A percentile compares a stretch with the other conserved stretches of the same genome.
phyloP scores from a whole-genome alignment of 1,140 invertebrate species.

The Drosophila sp. region DNA sequence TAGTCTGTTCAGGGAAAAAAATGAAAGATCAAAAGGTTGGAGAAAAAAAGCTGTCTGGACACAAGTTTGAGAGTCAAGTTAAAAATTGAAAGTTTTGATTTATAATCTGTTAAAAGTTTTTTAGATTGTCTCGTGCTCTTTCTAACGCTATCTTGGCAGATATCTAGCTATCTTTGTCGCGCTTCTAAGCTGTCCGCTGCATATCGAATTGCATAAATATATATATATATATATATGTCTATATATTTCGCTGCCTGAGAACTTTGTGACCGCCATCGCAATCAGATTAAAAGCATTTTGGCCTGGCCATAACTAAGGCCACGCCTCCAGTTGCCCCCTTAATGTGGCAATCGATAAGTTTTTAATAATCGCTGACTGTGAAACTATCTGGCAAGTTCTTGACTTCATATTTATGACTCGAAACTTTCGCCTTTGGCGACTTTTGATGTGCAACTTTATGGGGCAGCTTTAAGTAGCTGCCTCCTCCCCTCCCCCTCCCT shows the following conservation, averaged over 20 bases:
- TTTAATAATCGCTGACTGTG: conserved; percentile 77
- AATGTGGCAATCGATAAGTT: conserved; percentile 74
- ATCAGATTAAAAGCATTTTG: conserved; percentile 81
- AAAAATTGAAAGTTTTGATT: conserved; percentile 82
- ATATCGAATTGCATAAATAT: too few species aligned
- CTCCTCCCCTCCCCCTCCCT: too few species aligned
- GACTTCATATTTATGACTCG: conserved; percentile 70
- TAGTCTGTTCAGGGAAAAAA: not conserved
- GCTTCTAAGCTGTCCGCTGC: conserved; percentile 46
- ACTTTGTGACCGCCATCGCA: conserved; percentile 69
- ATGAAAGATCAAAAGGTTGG: not conserved
- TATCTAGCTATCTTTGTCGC: conserved; percentile 8
- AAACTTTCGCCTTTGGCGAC: conserved; percentile 66
- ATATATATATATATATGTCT: conserved; percentile 32
- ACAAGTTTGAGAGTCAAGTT: conserved; percentile 69
- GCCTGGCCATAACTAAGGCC: conserved; percentile 11
- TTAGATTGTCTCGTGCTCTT: conserved; percentile 53
- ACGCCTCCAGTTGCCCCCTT: conserved; percentile 19
- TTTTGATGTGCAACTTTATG: conserved; percentile 27
- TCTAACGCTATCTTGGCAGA: conserved; percentile 6
- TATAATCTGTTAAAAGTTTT: conserved; percentile 73
- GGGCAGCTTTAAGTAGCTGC: conserved; percentile 43
- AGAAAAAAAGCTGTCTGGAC: conserved; percentile 41
- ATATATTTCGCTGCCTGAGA: conserved; percentile 30
- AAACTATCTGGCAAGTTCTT: conserved; percentile 71